Evolutionary conservation across 2,888 invertebrate species (phyloP).

Genomic region (Tholera decimalis): DNA sequence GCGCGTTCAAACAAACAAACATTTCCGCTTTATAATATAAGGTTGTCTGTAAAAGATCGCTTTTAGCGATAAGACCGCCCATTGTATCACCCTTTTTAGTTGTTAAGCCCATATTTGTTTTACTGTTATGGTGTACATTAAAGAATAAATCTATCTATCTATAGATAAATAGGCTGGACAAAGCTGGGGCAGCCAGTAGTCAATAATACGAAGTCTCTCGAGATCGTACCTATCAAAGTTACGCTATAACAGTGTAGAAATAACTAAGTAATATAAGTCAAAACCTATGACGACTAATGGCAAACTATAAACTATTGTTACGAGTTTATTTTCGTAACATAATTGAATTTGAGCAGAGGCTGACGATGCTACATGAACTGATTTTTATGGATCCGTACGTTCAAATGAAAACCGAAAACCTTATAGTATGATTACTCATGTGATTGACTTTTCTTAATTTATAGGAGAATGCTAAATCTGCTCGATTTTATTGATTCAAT

Average conservation of each 20-base stretch:
- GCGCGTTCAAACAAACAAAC: no score
- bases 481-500: no score
- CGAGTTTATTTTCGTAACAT: constrained; percentile 40
- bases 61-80: no score
- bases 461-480: no score
- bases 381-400: background rate
- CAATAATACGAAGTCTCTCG: background rate
- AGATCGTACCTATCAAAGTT: background rate
- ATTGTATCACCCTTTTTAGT: no score
- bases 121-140: no score
- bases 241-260: constrained; percentile 9
- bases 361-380: background rate
- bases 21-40: no score
- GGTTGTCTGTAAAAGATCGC: no score
- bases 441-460: no score
- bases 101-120: no score
- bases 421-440: background rate
- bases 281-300: constrained; percentile 32
- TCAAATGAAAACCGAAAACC: background rate
- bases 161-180: background rate
- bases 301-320: constrained; percentile 27
- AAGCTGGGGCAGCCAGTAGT: background rate
- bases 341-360: constrained; percentile 36
- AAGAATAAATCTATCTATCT: no score
- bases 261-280: constrained; percentile 24